Evolutionary conservation across 2,888 invertebrate species (phyloP).

Genomic region (Criorhina ranunculi): DNA sequence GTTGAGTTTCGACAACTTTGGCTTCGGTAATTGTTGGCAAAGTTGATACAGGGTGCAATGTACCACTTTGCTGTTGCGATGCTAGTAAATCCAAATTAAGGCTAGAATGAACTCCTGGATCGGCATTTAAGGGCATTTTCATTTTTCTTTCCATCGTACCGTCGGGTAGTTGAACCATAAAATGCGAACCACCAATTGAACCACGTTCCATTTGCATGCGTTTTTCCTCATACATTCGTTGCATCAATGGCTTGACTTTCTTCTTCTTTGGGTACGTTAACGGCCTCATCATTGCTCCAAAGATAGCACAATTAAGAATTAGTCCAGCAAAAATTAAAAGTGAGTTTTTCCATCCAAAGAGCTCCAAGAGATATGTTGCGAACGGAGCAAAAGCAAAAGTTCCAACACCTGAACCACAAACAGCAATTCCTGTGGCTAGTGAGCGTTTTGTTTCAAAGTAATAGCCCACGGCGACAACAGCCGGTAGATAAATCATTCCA

Average conservation of each 20-base stretch:
- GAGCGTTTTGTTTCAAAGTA: slow-evolving; percentile 98
- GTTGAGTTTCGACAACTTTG: slow-evolving; percentile 87
- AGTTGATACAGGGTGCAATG: slow-evolving; percentile 93
- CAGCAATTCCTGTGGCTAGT: slow-evolving; percentile 96
- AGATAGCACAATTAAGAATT: slow-evolving; percentile 95
- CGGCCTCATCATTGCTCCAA: slow-evolving; percentile 87
- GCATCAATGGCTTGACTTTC: slow-evolving; percentile 90
- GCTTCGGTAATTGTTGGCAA: slow-evolving; percentile 96
- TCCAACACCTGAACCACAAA: slow-evolving; percentile 97
- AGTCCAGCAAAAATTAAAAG: slow-evolving; percentile 96
- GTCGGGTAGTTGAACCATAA: slow-evolving; percentile 94
- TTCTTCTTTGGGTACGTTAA: slow-evolving; percentile 84
- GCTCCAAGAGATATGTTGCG: slow-evolving; percentile 90
- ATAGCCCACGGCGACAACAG: slow-evolving; percentile 98
- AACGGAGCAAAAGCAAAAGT: slow-evolving; percentile 98
- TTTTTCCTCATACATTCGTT: slow-evolving; percentile 97
- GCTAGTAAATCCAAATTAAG: slow-evolving; percentile 94
- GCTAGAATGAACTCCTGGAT: slow-evolving; percentile 97
- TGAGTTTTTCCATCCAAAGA: slow-evolving; percentile 95
- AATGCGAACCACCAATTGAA: slow-evolving; percentile 94
- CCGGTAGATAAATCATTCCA: slow-evolving; percentile 97
- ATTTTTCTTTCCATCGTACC: slow-evolving; percentile 95
- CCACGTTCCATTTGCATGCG: slow-evolving; percentile 95
- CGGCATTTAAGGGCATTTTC: slow-evolving; percentile 96
- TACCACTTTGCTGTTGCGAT: slow-evolving; percentile 87